phyloP scores from a whole-genome alignment of 2,113 vertebrate genomes.

The Eira barbara region DNA sequence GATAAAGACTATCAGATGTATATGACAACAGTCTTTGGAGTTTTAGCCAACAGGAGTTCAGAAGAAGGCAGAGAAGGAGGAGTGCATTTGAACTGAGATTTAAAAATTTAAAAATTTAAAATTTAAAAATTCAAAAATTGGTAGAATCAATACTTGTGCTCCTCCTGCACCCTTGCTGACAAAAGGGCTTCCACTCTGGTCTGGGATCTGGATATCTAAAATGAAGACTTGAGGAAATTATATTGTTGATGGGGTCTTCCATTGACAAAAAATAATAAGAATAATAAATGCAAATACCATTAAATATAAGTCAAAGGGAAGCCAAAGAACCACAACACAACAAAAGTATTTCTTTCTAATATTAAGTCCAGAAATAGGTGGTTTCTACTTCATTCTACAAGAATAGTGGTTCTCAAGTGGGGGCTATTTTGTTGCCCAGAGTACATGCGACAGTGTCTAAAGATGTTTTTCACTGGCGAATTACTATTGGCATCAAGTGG shows the following conservation, averaged over 20 bases:
- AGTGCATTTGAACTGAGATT: neutral
- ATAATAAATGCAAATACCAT: neutral
- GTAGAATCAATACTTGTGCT: neutral
- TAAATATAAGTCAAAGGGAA: neutral
- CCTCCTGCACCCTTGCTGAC: neutral
- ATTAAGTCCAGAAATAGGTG: neutral
- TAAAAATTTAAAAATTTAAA: neutral
- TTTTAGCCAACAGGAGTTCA: neutral
- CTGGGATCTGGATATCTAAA: neutral
- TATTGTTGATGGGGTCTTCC: neutral
- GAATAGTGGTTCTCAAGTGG: neutral
- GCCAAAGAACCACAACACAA: neutral
- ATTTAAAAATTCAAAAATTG: neutral
- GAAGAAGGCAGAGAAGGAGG: neutral
- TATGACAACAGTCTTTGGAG: neutral
- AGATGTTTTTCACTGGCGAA: neutral
- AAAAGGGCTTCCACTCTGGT: neutral
- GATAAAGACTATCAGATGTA: neutral
- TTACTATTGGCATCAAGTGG: neutral
- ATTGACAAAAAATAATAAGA: neutral
- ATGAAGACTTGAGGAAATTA: neutral
- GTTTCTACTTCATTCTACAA: neutral
- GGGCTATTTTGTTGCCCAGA: neutral
- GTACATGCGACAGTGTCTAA: neutral
- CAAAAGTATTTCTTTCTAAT: neutral